Evolutionary conservation across 2,113 vertebrate genomes (phyloP), one percentile per base, ranked within the genome.

Genomic region (Lontra canadensis): DNA sequence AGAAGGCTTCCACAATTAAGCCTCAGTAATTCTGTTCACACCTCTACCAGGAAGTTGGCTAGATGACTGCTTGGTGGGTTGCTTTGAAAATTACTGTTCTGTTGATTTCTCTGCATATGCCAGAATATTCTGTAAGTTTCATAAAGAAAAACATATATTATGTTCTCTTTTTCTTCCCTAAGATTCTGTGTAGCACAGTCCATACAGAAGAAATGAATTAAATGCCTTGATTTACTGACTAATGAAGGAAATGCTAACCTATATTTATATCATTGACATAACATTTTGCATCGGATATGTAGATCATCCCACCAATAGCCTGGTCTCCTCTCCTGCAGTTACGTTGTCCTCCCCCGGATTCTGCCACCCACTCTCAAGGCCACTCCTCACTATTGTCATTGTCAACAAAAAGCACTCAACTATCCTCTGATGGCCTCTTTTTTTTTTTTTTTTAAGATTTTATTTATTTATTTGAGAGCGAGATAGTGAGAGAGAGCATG

Each of bases 181-280:
- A 57, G 15, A 44, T 44, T 88, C n/a, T 82, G 39, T 15, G 36
- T 25, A 85, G 18, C 61, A 9, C 4, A 89, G 7, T 80, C 39
- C 25, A 39, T 26, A 57, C 6, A 55, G 34, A 10, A 91, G 78
- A 95, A 84, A 71, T 73, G 1, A 95, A 92, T 57, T 65, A 82
- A 96, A 80, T 88, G 6, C 7, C 83, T 96, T 84, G 20, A 67
- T 26, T 87, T 90, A 52, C 67, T 81, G 26, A 83, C 31, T 55
- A 12, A 36, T 74, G 73, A 97, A 86, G 92, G 59, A 97, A 96
- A 93, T 21, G 44, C n/a, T 87, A 17, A 34, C 18, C 90, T 90
- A 63, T 80, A 96, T 78, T 73, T 93, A 97, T 83, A 10, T 10
- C 6, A 81, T 12, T 47, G 26, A 17, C 15, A 76, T n/a, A 74